A percentile compares a stretch with the other conserved stretches of the same genome.
Evolutionary conservation across 2,113 vertebrate genomes (phyloP).

Genomic region (Aythya baeri): DNA sequence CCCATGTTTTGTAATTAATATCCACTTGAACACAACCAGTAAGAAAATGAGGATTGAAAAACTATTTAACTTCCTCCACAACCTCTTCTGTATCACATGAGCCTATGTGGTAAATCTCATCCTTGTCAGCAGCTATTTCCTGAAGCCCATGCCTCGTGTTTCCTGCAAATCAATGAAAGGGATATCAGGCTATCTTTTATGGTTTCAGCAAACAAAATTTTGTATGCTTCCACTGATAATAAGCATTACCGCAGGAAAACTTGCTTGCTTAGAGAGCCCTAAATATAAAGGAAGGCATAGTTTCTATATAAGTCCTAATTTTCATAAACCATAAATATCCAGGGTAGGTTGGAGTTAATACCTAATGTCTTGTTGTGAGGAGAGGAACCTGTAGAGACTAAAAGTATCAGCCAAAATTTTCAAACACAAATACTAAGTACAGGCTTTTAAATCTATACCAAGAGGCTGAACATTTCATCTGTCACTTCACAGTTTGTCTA

Average conservation of each 20-base stretch:
- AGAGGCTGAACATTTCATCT: not conserved
- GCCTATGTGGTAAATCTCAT: not conserved
- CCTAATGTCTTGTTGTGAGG: not conserved
- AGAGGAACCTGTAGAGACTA: not conserved
- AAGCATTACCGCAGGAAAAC: not conserved
- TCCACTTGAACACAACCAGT: not conserved
- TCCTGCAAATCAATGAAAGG: not conserved
- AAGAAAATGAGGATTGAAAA: not conserved
- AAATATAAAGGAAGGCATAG: not conserved
- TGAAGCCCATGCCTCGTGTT: not conserved
- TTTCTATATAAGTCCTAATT: not conserved
- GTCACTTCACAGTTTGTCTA: not conserved
- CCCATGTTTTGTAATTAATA: not conserved
- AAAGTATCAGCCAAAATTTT: not conserved
- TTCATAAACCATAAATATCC: not conserved
- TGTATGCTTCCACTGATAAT: not conserved
- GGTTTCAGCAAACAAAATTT: not conserved
- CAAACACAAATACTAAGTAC: not conserved
- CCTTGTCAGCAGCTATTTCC: not conserved
- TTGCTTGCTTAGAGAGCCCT: not conserved
- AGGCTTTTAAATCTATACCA: not conserved
- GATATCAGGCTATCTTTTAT: not conserved
- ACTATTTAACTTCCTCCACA: not conserved
- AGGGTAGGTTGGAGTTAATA: not conserved
- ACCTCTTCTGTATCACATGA: not conserved